A percentile compares a stretch with the other conserved stretches of the same genome.
phyloP scores from a whole-genome alignment of 2,113 vertebrate genomes.

The Pelecanus crispus region DNA sequence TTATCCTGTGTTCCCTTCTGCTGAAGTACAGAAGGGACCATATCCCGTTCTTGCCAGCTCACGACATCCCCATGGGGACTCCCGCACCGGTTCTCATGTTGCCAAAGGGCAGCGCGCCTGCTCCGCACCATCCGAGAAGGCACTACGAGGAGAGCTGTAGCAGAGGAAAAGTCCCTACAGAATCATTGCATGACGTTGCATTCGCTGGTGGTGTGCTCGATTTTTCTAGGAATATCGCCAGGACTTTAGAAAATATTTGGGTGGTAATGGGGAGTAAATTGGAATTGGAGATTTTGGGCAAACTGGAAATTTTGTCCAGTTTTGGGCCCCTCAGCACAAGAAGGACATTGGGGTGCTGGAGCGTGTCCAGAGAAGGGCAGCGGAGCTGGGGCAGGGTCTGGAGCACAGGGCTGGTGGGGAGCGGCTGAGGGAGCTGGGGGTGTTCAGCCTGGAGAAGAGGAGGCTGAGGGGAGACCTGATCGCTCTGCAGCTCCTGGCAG shows the following conservation, averaged over 20 bases:
- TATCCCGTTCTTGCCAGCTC: neutral
- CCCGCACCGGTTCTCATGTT: fast-evolving
- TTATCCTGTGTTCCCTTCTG: neutral
- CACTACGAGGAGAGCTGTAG: neutral
- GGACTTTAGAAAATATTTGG: neutral
- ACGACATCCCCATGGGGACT: neutral
- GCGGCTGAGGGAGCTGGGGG: too few species aligned
- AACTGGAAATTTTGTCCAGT: too few species aligned
- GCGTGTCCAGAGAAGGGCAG: too few species aligned
- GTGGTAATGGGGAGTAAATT: neutral
- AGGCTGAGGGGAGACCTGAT: too few species aligned
- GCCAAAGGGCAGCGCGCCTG: fast-evolving
- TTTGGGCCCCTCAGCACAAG: too few species aligned
- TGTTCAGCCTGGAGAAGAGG: too few species aligned
- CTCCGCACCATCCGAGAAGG: fast-evolving
- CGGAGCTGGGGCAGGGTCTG: too few species aligned
- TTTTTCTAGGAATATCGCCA: neutral
- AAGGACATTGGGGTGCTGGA: too few species aligned
- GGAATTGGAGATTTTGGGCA: neutral
- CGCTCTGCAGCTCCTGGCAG: too few species aligned
- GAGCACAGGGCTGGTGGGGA: too few species aligned
- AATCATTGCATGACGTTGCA: neutral
- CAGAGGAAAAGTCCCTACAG: too few species aligned
- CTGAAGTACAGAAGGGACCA: neutral
- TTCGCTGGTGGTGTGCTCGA: neutral